Evolutionary conservation across 2,888 invertebrate species (phyloP).

Genomic region (Acleris holmiana): DNA sequence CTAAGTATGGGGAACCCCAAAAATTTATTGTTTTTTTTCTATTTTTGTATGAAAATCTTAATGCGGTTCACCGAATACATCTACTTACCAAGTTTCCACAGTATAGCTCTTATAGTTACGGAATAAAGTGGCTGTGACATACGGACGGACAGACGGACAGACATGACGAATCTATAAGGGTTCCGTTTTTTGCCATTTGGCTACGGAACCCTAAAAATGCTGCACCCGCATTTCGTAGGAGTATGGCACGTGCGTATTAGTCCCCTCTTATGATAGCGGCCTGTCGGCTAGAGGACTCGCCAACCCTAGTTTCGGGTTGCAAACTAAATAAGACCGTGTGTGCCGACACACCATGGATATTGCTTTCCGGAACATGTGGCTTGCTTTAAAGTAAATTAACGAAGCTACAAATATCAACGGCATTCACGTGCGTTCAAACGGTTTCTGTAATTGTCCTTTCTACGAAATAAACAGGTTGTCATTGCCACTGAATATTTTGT

Average conservation of each 20-base stretch:
- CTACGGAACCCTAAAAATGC: too few species aligned
- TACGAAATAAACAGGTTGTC: conserved; percentile 10
- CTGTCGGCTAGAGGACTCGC: conserved; percentile 60
- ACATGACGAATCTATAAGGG: too few species aligned
- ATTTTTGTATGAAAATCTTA: too few species aligned
- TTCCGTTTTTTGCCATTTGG: too few species aligned
- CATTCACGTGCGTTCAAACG: conserved; percentile 13
- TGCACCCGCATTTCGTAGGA: conserved; percentile 55
- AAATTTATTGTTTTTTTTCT: too few species aligned
- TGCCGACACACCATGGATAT: conserved; percentile 23
- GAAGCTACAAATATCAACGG: conserved; percentile 12
- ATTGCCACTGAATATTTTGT: not conserved
- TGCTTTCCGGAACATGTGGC: conserved; percentile 26
- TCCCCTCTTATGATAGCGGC: conserved; percentile 65
- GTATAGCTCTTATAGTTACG: too few species aligned
- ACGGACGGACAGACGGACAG: too few species aligned
- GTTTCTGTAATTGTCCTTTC: conserved; percentile 20
- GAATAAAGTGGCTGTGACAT: too few species aligned
- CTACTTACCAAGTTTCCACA: too few species aligned
- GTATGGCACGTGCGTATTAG: conserved; percentile 62
- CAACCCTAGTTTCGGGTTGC: conserved; percentile 53
- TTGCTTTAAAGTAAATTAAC: conserved; percentile 27
- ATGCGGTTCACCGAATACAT: too few species aligned
- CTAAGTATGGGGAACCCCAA: too few species aligned
- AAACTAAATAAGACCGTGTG: conserved; percentile 46